Percentiles rank a stretch among this genome's conserved stretches.
These are phyloP conservation scores for Nomada goodeniana DNA, from an alignment of 2,888 invertebrate species.

Conservation along the genomic window DNA sequence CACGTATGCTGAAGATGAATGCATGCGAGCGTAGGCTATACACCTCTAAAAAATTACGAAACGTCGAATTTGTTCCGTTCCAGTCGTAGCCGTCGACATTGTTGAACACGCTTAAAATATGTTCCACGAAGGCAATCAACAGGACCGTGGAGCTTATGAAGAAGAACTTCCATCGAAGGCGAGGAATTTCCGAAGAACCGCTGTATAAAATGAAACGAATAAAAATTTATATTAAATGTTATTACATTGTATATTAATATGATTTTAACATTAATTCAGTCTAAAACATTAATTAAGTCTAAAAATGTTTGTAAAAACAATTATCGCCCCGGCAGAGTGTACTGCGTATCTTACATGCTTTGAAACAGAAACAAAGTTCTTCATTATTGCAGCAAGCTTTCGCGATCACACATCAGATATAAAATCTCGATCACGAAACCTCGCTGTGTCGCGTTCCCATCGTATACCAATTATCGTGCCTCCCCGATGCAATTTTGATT, in stretches of 20 bases:
- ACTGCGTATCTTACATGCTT: too few relatives aligned
- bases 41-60: slow-evolving; percentile 72
- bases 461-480: slow-evolving; percentile 31
- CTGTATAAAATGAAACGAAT: slow-evolving; percentile 54
- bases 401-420: not conserved
- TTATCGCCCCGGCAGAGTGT: too few relatives aligned
- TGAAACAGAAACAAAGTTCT: too few relatives aligned
- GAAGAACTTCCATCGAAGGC: slow-evolving; percentile 77
- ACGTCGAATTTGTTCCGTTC: slow-evolving; percentile 67
- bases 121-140: slow-evolving; percentile 77
- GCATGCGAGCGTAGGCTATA: slow-evolving; percentile 77
- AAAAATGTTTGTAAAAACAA: too few relatives aligned
- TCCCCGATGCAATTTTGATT: slow-evolving; percentile 6
- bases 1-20: slow-evolving; percentile 78
- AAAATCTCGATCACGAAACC: not conserved
- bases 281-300: too few relatives aligned
- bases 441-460: not conserved
- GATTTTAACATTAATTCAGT: not conserved
- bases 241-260: not conserved
- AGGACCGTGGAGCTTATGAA: slow-evolving; percentile 73
- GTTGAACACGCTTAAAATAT: slow-evolving; percentile 78
- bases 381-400: not conserved
- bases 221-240: not conserved
- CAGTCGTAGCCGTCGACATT: slow-evolving; percentile 68
- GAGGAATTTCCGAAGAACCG: slow-evolving; percentile 70